A percentile compares a stretch with the other conserved stretches of the same genome.
Evolutionary conservation across 2,888 invertebrate genomes (phyloP).

Genomic region (Volucella zonaria): DNA sequence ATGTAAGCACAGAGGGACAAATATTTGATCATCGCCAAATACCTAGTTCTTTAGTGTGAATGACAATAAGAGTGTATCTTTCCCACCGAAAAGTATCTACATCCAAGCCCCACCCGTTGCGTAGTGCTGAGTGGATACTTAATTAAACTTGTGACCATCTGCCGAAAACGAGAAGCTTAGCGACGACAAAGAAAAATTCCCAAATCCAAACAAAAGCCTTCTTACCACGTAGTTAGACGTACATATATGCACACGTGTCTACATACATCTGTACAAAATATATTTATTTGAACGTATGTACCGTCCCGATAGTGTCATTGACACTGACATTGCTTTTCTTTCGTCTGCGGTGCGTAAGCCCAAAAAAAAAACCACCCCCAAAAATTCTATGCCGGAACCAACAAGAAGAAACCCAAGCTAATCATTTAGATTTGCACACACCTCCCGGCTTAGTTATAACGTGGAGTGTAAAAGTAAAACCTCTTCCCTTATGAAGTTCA

Average conservation of each 20-base stretch:
- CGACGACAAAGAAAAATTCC: not conserved
- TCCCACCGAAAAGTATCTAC: not conserved
- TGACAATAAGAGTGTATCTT: no score
- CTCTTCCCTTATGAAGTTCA: conserved; percentile 2
- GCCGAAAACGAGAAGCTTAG: conserved; percentile 7
- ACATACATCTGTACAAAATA: not conserved
- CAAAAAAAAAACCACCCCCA: conserved; percentile 17
- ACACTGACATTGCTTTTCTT: conserved; percentile 43
- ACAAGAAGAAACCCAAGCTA: conserved; percentile 9
- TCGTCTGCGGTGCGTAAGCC: conserved; percentile 7
- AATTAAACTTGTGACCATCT: not conserved
- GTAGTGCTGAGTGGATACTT: not conserved
- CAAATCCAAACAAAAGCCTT: conserved; percentile 7
- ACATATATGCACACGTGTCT: not conserved
- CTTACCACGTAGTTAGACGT: not conserved
- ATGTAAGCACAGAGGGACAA: no score
- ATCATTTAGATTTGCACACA: conserved; percentile 10
- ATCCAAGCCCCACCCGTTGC: not conserved
- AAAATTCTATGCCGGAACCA: not conserved
- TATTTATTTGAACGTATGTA: not conserved
- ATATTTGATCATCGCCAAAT: no score
- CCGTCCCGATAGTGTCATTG: conserved; percentile 31
- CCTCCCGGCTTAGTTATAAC: not conserved
- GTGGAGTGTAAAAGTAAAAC: not conserved
- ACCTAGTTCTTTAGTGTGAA: no score